These are phyloP conservation scores for Lamellibrachia luymesi DNA, from an alignment of 1,140 invertebrate genomes.

Conservation along the genomic window DNA sequence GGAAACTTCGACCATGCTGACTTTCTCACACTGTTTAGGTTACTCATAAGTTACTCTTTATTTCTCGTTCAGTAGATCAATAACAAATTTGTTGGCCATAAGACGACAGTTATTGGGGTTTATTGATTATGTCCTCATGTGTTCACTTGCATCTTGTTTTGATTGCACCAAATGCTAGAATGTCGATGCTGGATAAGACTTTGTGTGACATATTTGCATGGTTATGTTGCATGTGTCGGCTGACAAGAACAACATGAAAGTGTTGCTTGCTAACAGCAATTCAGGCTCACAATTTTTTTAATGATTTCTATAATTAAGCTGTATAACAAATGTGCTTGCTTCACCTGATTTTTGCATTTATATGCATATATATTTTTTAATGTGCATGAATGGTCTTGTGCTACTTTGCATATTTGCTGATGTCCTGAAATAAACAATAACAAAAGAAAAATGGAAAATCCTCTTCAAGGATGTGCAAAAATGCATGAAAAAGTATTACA, in stretches of 20 bases:
- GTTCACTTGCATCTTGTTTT: neutral
- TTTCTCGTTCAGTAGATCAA: neutral
- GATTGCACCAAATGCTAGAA: neutral
- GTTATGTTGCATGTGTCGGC: neutral
- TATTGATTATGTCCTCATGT: neutral
- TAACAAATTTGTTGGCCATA: neutral
- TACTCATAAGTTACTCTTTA: neutral
- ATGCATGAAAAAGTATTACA: neutral
- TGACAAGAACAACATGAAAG: neutral
- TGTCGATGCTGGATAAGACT: neutral
- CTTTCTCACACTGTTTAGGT: neutral
- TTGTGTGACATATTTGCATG: neutral
- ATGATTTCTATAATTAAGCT: neutral
- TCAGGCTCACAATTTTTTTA: neutral
- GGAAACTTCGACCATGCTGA: neutral
- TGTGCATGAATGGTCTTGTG: neutral
- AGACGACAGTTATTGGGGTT: neutral
- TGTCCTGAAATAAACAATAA: neutral
- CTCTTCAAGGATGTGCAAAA: neutral
- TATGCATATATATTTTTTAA: neutral
- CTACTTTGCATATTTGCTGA: neutral
- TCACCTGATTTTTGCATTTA: neutral
- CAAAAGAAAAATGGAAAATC: neutral
- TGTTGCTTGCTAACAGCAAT: neutral
- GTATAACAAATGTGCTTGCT: neutral